Conservation (phyloP, 1,140 invertebrate genomes). For the Semibalanus balanoides region DNA sequence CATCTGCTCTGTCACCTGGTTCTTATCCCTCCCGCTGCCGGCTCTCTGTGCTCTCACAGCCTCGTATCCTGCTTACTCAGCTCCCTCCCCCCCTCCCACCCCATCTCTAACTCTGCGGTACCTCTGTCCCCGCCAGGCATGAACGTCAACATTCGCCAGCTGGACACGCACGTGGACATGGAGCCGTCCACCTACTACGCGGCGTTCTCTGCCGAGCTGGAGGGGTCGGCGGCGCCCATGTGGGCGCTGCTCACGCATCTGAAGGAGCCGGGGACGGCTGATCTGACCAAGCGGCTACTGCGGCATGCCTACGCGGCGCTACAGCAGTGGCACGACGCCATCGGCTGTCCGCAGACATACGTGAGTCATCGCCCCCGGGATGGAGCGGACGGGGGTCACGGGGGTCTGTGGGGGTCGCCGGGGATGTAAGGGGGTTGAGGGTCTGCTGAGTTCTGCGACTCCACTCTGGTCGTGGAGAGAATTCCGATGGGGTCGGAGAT, state of each 20-base stretch:
- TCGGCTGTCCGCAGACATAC: constrained; percentile 45
- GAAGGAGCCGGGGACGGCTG: constrained; percentile 49
- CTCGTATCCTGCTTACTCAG: no score
- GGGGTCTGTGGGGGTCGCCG: no score
- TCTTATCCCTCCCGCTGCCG: no score
- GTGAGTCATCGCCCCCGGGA: neutral
- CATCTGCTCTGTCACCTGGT: no score
- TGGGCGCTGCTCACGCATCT: constrained; percentile 86
- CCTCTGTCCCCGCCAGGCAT: constrained; percentile 46
- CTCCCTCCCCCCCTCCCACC: no score
- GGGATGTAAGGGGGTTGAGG: no score
- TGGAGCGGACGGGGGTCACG: no score
- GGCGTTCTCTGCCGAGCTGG: constrained; percentile 88
- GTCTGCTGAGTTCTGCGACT: no score
- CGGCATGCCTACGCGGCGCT: constrained; percentile 56
- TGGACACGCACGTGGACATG: constrained; percentile 85
- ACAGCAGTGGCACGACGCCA: constrained; percentile 70
- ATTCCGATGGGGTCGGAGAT: no score
- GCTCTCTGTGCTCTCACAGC: no score
- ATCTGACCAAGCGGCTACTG: constrained; percentile 56
- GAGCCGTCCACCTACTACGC: constrained; percentile 94
- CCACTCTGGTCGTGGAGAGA: no score
- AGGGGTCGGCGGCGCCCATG: constrained; percentile 92
- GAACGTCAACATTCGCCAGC: constrained; percentile 85
- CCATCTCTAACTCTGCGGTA: no score